Conservation (phyloP, 2,113 vertebrate species). For the Vanacampus margaritifer region DNA sequence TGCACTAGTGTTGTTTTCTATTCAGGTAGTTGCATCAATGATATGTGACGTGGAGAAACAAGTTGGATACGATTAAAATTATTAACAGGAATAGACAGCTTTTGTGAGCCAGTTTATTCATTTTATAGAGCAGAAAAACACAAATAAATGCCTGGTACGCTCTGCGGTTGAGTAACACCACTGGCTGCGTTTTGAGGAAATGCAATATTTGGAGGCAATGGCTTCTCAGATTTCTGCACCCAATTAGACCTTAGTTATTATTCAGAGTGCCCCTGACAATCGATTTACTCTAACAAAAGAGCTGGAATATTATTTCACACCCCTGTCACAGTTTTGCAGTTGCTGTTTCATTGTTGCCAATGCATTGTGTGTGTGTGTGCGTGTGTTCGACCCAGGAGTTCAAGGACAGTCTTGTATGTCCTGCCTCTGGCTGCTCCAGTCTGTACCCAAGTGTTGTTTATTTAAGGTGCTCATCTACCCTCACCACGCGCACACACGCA, state of each 20-base stretch:
- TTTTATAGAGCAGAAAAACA: background rate
- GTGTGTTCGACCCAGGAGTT: constrained; percentile 55
- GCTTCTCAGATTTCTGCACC: constrained; percentile 16
- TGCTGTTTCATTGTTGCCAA: constrained; percentile 19
- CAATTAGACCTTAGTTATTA: constrained; percentile 44
- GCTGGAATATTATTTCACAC: constrained; percentile 31
- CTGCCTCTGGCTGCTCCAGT: constrained; percentile 70
- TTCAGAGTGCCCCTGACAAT: constrained; percentile 27
- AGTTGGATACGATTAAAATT: no score
- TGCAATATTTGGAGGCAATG: constrained; percentile 17
- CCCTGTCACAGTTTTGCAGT: constrained; percentile 16
- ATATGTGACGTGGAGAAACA: no score
- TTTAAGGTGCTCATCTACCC: constrained; percentile 71
- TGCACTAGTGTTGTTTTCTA: no score
- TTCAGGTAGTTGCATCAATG: no score
- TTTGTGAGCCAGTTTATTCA: background rate
- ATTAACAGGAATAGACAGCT: no score
- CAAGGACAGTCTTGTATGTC: constrained; percentile 68
- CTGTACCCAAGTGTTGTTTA: constrained; percentile 73
- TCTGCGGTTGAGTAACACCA: no score
- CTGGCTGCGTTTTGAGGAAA: background rate
- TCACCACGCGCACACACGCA: constrained; percentile 21
- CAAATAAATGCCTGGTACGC: no score
- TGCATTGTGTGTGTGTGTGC: constrained; percentile 17
- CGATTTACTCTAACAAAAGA: constrained; percentile 43